phyloP scores from a whole-genome alignment of 2,113 vertebrate genomes.

The Leucosticte australis region DNA sequence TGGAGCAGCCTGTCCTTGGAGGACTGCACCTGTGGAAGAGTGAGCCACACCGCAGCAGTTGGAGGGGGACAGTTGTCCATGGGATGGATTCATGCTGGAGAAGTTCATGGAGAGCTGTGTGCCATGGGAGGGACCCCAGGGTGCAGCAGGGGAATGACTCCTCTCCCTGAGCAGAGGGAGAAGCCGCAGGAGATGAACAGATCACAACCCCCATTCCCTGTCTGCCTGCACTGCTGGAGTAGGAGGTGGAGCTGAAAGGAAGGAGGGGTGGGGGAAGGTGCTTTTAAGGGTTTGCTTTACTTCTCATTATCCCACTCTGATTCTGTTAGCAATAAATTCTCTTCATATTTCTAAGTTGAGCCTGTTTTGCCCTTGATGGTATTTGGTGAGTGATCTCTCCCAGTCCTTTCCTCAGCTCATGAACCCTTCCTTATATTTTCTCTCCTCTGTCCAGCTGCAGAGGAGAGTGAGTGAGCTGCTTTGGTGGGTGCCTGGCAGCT shows the following conservation, averaged over 20 bases:
- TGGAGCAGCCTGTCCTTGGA: not conserved
- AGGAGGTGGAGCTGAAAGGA: not conserved
- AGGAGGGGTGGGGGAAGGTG: not conserved
- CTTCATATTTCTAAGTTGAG: not conserved
- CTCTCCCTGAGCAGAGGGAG: not conserved
- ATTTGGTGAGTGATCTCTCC: not conserved
- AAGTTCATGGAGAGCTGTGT: not conserved
- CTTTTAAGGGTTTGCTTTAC: not conserved
- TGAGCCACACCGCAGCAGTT: rapidly evolving
- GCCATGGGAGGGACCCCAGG: not conserved
- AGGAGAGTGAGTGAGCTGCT: not conserved
- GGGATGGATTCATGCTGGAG: not conserved
- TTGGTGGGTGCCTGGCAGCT: not conserved
- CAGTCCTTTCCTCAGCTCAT: not conserved
- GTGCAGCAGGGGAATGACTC: rapidly evolving
- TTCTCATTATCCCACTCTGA: not conserved
- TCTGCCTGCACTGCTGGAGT: not conserved
- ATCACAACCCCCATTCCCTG: not conserved
- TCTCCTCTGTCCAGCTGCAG: not conserved
- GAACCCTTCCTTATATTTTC: not conserved
- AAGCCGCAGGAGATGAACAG: not conserved
- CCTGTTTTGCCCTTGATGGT: not conserved
- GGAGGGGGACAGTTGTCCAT: rapidly evolving
- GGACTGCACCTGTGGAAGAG: rapidly evolving
- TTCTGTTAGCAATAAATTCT: not conserved